phyloP scores from a whole-genome alignment of 2,888 invertebrate species.

The Schizaphis graminum region DNA sequence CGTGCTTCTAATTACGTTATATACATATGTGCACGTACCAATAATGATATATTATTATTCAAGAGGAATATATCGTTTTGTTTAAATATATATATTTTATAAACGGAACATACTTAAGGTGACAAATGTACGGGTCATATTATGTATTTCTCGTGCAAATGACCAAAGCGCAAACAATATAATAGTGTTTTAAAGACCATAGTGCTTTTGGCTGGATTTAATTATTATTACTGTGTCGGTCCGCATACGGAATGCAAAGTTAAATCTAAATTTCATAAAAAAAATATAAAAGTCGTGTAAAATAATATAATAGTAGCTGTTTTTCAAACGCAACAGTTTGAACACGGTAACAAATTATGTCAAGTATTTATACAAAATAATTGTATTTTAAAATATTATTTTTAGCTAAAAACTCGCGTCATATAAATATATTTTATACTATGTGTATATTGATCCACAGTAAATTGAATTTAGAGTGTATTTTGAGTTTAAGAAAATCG shows the following conservation, averaged over 20 bases:
- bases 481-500: background rate
- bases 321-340: background rate
- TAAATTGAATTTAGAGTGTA: slow-evolving; percentile 16
- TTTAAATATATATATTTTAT: background rate
- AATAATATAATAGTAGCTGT: background rate
- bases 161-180: background rate
- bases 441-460: background rate
- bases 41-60: background rate
- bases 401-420: background rate
- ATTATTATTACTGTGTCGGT: slow-evolving; percentile 8
- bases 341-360: background rate
- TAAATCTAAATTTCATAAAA: background rate
- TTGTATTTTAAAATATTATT: background rate
- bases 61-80: background rate
- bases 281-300: background rate
- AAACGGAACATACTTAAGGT: background rate
- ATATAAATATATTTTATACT: background rate
- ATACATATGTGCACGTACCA: background rate
- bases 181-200: background rate
- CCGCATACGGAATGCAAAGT: background rate
- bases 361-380: background rate
- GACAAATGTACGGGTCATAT: slow-evolving; percentile 4
- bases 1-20: background rate
- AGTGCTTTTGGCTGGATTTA: slow-evolving; percentile 18
- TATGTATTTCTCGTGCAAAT: background rate